Percentiles rank a stretch among this genome's conserved stretches.
Conservation (phyloP, 2,797 vertebrate genomes). For the Phalanger gymnotis region DNA sequence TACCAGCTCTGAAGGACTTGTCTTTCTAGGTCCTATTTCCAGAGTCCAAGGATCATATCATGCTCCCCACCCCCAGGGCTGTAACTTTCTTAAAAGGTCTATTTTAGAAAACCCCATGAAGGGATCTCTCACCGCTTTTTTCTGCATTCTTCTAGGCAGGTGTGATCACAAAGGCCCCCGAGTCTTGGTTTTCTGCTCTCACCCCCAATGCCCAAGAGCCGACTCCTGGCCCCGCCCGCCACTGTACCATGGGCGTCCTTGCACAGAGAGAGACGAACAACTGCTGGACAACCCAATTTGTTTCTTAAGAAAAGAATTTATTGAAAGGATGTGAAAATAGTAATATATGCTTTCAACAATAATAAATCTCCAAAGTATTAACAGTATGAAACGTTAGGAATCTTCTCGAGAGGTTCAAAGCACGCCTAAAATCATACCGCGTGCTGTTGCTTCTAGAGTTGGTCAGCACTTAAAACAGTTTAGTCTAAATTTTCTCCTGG, state of each 20-base stretch:
- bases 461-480: not conserved
- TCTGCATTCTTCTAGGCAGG: too few relatives aligned
- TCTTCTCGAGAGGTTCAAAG: conserved; percentile 76
- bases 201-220: not conserved
- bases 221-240: not conserved
- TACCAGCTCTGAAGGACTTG: not conserved
- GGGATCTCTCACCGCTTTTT: not conserved
- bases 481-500: not conserved
- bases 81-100: not conserved
- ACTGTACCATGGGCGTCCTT: not conserved
- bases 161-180: too few relatives aligned
- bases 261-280: not conserved
- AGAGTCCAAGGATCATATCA: not conserved
- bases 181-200: not conserved
- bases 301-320: conserved; percentile 87
- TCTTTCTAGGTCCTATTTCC: not conserved
- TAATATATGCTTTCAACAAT: conserved; percentile 83
- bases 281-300: conserved; percentile 53
- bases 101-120: not conserved
- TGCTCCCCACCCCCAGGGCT: not conserved
- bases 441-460: conserved; percentile 31
- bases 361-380: conserved; percentile 82
- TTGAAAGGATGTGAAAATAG: conserved; percentile 90
- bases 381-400: conserved; percentile 86
- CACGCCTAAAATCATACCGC: conserved; percentile 47